A percentile compares a stretch with the other conserved stretches of the same genome.
Evolutionary conservation across 92 coral and sea anemone species (phyloP).

Genomic region (Porites lobata): DNA sequence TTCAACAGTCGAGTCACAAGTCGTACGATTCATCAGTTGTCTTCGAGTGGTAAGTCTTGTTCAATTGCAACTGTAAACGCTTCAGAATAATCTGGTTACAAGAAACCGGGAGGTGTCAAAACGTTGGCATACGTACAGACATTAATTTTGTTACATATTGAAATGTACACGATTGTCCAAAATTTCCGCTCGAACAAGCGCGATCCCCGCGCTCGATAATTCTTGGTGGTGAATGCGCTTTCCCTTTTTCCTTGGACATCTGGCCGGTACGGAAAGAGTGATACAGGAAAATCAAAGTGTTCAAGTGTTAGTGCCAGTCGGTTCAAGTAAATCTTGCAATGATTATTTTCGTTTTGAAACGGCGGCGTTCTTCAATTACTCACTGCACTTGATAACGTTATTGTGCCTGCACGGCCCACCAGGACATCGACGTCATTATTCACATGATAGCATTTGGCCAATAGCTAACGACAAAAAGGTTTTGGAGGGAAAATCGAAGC

Average conservation of each 20-base stretch:
- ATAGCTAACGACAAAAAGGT: background rate
- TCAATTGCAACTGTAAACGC: background rate
- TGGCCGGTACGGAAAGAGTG: too few relatives aligned
- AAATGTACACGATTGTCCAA: background rate
- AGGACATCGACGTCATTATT: background rate
- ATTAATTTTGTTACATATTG: background rate
- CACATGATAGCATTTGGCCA: background rate
- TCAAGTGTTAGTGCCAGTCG: too few relatives aligned
- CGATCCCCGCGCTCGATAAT: background rate
- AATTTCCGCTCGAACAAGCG: background rate
- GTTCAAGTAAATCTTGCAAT: too few relatives aligned
- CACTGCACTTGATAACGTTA: background rate
- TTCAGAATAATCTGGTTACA: background rate
- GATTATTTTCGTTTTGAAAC: too few relatives aligned
- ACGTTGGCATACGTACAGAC: background rate
- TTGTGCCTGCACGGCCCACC: background rate
- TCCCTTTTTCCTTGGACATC: background rate
- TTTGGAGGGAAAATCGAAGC: constrained; percentile 3
- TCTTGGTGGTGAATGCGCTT: background rate
- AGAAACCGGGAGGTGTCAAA: constrained; percentile 1
- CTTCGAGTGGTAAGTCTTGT: background rate
- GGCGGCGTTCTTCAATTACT: background rate
- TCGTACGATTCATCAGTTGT: background rate
- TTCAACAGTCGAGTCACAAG: background rate
- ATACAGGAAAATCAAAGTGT: too few relatives aligned